Evolutionary conservation across 2,888 invertebrate genomes (phyloP).

Genomic region (Drosophila mulleri): DNA sequence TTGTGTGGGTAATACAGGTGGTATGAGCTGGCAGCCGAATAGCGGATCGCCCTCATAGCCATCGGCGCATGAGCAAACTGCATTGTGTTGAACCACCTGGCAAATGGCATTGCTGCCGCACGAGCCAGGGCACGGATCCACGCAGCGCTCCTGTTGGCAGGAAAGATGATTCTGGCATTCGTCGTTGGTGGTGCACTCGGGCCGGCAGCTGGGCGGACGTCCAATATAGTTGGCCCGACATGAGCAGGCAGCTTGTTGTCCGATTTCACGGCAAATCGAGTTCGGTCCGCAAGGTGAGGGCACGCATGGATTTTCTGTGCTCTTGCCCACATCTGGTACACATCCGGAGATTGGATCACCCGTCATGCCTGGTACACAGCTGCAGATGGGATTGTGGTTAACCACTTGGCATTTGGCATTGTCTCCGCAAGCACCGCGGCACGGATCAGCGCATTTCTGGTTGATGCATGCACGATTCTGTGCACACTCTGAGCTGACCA

Average conservation of each 20-base stretch:
- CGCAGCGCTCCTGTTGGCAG: conserved; percentile 92
- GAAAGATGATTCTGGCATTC: conserved; percentile 93
- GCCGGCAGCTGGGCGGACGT: conserved; percentile 93
- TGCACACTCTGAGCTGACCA: conserved; percentile 88
- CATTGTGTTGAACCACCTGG: conserved; percentile 92
- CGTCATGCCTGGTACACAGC: conserved; percentile 87
- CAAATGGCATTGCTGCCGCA: conserved; percentile 94
- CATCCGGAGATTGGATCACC: conserved; percentile 89
- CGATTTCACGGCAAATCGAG: conserved; percentile 92
- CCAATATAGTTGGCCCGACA: conserved; percentile 93
- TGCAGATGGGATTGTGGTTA: conserved; percentile 89
- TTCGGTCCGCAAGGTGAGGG: conserved; percentile 94
- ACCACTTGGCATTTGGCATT: conserved; percentile 89
- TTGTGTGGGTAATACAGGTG: conserved; percentile 87
- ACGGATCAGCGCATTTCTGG: conserved; percentile 89
- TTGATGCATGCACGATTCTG: conserved; percentile 88
- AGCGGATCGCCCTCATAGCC: conserved; percentile 93
- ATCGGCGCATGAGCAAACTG: conserved; percentile 92
- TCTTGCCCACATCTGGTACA: conserved; percentile 82
- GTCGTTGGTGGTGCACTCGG: conserved; percentile 92
- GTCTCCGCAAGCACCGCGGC: conserved; percentile 88
- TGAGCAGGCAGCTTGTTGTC: conserved; percentile 93
- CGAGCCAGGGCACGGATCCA: conserved; percentile 92
- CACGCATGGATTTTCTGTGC: conserved; percentile 88
- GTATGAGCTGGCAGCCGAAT: conserved; percentile 86